These are phyloP conservation scores for Sericinus montela DNA, from an alignment of 2,888 invertebrate species.

Conservation along the genomic window DNA sequence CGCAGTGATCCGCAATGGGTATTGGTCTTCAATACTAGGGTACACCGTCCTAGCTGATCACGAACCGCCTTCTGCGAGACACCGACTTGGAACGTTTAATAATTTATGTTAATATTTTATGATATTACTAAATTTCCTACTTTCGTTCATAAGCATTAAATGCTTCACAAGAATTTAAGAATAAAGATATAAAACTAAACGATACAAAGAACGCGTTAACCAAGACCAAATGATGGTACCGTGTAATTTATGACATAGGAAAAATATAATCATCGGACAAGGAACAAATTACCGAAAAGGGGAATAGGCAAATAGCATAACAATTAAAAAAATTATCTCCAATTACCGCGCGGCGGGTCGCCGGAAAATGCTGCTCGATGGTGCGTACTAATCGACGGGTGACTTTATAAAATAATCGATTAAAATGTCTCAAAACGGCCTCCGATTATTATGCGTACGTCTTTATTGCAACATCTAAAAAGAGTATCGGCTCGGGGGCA, in stretches of 20 bases:
- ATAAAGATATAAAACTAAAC: constrained; percentile 21
- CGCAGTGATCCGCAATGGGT: too few relatives aligned
- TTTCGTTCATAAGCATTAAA: too few relatives aligned
- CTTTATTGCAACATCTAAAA: constrained; percentile 52
- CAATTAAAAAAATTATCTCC: constrained; percentile 65
- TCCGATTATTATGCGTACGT: constrained; percentile 53
- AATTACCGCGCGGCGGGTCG: constrained; percentile 59
- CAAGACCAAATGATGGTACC: constrained; percentile 19
- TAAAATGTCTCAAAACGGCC: constrained; percentile 48
- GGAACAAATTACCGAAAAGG: constrained; percentile 10
- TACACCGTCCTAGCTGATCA: too few relatives aligned
- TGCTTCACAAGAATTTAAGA: constrained; percentile 6
- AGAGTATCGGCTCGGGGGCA: constrained; percentile 29
- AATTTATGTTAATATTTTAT: too few relatives aligned
- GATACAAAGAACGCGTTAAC: constrained; percentile 18
- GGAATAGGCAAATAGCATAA: constrained; percentile 27
- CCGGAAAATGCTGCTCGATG: constrained; percentile 52
- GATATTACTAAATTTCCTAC: too few relatives aligned
- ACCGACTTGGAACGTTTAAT: too few relatives aligned
- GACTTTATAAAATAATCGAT: constrained; percentile 50
- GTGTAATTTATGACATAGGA: constrained; percentile 16
- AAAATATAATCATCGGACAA: constrained; percentile 13
- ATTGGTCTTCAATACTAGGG: too few relatives aligned
- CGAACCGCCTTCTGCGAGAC: too few relatives aligned
- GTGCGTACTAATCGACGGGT: constrained; percentile 58